Evolutionary conservation across 2,113 vertebrate genomes (phyloP).

Genomic region (Indicator indicator): DNA sequence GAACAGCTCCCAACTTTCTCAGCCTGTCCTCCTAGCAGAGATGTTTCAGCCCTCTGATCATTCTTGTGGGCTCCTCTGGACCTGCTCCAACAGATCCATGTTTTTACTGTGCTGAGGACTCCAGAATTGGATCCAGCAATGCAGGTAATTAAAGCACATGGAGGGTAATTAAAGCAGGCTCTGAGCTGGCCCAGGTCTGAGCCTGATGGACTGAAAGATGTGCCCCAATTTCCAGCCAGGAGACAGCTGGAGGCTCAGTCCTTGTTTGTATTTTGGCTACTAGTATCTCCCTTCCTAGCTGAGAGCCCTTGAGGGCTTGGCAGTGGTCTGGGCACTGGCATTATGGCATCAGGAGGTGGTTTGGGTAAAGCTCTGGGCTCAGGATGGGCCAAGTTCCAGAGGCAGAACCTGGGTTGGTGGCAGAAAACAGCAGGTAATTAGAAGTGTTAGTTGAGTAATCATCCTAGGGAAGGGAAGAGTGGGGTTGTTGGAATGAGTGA

Average conservation of each 20-base stretch:
- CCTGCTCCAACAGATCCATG: no score
- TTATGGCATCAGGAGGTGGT: background rate
- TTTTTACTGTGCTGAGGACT: no score
- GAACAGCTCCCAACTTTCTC: no score
- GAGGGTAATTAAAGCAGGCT: background rate
- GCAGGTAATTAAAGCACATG: background rate
- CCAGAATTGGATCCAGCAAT: no score
- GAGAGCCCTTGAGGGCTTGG: background rate
- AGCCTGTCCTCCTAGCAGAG: no score
- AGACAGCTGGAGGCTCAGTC: background rate
- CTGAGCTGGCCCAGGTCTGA: background rate
- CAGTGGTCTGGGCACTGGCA: accelerated
- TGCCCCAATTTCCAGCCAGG: background rate
- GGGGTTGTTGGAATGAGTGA: background rate
- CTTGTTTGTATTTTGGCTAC: background rate
- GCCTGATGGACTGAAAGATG: accelerated
- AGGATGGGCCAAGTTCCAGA: accelerated
- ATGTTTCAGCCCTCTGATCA: no score
- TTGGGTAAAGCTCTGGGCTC: background rate
- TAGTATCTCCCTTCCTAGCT: background rate
- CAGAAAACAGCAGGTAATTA: background rate
- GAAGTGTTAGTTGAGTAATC: background rate
- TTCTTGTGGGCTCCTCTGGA: no score
- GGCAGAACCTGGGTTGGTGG: background rate
- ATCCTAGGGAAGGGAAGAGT: background rate